These are phyloP conservation scores for Pollenia labialis DNA, from an alignment of 2,888 invertebrate genomes.

Conservation along the genomic window DNA sequence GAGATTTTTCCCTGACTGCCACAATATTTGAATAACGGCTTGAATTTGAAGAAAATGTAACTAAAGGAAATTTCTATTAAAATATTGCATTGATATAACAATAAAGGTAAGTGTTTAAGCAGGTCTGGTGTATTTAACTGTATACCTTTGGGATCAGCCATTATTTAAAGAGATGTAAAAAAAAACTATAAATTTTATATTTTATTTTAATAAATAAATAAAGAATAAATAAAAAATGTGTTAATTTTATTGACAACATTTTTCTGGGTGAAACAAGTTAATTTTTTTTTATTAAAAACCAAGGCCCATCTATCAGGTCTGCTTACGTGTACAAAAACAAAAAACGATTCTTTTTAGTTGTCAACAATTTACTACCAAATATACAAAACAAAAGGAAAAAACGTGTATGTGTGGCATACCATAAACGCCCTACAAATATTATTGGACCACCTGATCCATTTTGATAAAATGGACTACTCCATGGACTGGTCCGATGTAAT, in stretches of 20 bases:
- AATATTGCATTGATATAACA: slow-evolving; percentile 1
- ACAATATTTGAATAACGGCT: slow-evolving; percentile 8
- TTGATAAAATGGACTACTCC: too few relatives aligned
- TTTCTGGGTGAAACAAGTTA: background rate
- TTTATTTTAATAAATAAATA: slow-evolving; percentile 12
- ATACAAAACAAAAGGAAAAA: too few relatives aligned
- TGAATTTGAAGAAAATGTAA: background rate
- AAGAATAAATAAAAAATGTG: background rate
- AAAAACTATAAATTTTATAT: slow-evolving; percentile 2
- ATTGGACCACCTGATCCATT: too few relatives aligned
- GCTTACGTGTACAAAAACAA: too few relatives aligned
- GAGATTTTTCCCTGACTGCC: slow-evolving; percentile 24
- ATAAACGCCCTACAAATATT: too few relatives aligned
- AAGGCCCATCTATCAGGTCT: too few relatives aligned
- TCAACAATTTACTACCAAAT: too few relatives aligned
- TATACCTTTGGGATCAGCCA: slow-evolving; percentile 1
- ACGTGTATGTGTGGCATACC: too few relatives aligned
- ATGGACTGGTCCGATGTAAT: too few relatives aligned
- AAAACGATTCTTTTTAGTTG: too few relatives aligned
- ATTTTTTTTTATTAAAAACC: too few relatives aligned
- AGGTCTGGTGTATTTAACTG: background rate
- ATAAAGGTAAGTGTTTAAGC: slow-evolving; percentile 21
- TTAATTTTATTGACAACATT: slow-evolving; percentile 1
- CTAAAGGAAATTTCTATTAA: background rate
- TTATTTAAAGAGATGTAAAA: background rate